Conservation (phyloP, 2,113 vertebrate species). For the Aphelocoma coerulescens region DNA sequence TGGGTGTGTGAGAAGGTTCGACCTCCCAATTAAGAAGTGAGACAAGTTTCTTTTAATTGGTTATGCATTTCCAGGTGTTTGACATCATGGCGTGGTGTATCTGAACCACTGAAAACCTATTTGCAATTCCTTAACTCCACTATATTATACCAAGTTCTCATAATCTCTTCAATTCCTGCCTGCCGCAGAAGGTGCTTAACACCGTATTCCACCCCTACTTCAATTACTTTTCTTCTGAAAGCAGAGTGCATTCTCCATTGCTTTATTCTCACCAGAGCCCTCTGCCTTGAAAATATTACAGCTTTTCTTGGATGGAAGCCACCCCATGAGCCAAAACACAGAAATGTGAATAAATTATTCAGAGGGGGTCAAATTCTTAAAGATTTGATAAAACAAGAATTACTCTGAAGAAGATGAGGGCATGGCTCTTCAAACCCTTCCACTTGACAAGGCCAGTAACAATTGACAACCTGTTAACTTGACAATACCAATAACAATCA, state of each 20-base stretch:
- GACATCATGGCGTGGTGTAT: not conserved
- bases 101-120: not conserved
- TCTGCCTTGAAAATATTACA: not conserved
- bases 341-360: not conserved
- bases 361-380: not conserved
- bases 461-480: not conserved
- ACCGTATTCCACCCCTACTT: not conserved
- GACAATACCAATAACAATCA: not conserved
- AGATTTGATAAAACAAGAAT: not conserved
- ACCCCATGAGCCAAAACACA: not conserved
- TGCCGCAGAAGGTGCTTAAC: not conserved
- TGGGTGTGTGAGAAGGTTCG: not conserved
- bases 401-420: not conserved
- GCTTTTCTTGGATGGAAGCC: not conserved
- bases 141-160: not conserved
- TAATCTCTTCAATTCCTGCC: not conserved
- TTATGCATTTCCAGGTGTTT: not conserved
- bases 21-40: not conserved
- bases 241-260: not conserved
- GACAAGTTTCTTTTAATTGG: not conserved
- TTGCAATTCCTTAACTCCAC: not conserved
- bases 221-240: not conserved
- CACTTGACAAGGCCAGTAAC: not conserved
- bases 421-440: not conserved
- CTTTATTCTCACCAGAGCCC: not conserved